phyloP scores from a whole-genome alignment of 2,888 invertebrate genomes.

The Megastigmus dorsalis region DNA sequence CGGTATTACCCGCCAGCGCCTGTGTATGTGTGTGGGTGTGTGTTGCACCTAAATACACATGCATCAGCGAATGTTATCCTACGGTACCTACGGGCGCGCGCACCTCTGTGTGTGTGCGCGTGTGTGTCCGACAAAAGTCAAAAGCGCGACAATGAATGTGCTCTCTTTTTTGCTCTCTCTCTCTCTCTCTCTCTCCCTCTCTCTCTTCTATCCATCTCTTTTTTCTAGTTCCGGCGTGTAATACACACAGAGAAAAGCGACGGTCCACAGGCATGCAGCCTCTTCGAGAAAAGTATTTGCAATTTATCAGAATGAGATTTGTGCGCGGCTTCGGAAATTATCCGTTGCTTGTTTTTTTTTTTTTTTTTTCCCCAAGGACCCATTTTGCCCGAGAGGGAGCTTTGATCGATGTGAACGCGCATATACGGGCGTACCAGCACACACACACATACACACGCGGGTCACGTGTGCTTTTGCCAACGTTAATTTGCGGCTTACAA shows the following conservation, averaged over 20 bases:
- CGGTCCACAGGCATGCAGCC: too few species aligned
- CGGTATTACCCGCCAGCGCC: constrained; percentile 11
- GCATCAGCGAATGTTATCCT: not conserved
- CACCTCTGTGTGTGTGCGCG: too few species aligned
- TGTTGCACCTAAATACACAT: constrained; percentile 16
- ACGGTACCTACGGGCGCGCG: not conserved
- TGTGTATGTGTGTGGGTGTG: too few species aligned
- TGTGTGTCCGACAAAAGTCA: constrained; percentile 4
- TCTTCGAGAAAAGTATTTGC: not conserved
- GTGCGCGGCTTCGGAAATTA: not conserved
- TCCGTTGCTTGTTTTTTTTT: not conserved
- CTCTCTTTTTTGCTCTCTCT: not conserved
- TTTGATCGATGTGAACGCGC: not conserved
- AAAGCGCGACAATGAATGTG: constrained; percentile 17
- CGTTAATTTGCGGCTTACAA: not conserved
- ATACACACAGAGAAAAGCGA: not conserved
- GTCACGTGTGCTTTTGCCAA: too few species aligned
- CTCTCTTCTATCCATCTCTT: not conserved
- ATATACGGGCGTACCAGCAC: not conserved
- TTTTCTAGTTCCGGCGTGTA: not conserved
- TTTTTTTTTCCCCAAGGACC: too few species aligned
- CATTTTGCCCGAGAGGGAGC: too few species aligned
- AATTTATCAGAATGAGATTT: constrained; percentile 5
- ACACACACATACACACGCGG: too few species aligned
- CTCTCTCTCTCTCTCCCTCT: not conserved